phyloP scores from a whole-genome alignment of 2,113 vertebrate species.

The Acinonyx jubatus region DNA sequence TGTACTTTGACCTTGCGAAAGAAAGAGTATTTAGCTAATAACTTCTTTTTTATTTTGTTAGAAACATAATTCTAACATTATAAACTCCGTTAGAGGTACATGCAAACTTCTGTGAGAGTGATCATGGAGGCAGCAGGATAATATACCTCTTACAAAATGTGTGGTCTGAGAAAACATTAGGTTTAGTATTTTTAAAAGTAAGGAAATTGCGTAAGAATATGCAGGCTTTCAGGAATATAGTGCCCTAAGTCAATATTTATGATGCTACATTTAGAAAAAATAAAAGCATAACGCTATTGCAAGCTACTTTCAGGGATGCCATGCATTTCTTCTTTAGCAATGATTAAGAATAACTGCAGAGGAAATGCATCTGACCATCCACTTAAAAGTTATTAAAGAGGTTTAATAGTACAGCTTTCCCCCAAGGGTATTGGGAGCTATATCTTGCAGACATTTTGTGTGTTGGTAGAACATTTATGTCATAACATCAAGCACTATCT shows the following conservation, averaged over 20 bases:
- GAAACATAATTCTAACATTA: background rate
- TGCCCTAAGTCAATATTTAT: constrained; percentile 76
- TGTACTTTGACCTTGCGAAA: background rate
- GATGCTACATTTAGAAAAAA: constrained; percentile 70
- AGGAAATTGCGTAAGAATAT: constrained; percentile 65
- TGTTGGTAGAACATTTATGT: constrained; percentile 53
- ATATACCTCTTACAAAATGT: background rate
- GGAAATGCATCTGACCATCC: constrained; percentile 74
- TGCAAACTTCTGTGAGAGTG: constrained; percentile 6
- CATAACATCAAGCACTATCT: constrained; percentile 65
- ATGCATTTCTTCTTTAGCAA: constrained; percentile 63
- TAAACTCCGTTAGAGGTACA: background rate
- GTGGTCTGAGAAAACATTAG: constrained; percentile 59
- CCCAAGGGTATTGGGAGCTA: background rate
- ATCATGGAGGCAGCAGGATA: background rate
- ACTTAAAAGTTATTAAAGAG: constrained; percentile 76
- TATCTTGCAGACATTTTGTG: constrained; percentile 33
- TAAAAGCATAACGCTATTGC: constrained; percentile 56
- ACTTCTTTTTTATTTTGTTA: background rate
- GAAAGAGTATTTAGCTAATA: background rate
- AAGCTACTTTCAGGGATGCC: constrained; percentile 59
- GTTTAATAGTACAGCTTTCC: constrained; percentile 59
- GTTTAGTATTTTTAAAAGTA: constrained; percentile 63
- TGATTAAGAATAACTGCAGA: constrained; percentile 75
- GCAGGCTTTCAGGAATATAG: constrained; percentile 65